A percentile compares a stretch with the other conserved stretches of the same genome.
Evolutionary conservation across 2,113 vertebrate genomes (phyloP).

Genomic region (Leptosomus discolor): DNA sequence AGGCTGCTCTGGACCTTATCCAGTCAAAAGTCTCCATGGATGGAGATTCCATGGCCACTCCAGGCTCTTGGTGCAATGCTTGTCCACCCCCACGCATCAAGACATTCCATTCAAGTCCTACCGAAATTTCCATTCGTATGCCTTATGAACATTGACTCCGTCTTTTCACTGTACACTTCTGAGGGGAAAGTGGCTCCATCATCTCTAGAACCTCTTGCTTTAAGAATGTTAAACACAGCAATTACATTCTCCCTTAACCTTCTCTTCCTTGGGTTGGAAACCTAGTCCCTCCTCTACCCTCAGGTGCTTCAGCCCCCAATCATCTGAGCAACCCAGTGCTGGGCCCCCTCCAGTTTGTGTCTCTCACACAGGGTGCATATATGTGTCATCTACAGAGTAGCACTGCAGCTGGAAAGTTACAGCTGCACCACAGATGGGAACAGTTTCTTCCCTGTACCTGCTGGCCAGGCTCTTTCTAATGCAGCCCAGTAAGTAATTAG

Average conservation of each 20-base stretch:
- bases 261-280: neutral
- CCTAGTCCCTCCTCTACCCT: no score
- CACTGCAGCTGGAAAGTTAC: neutral
- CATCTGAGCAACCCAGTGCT: accelerated
- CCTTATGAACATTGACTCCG: neutral
- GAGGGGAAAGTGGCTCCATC: neutral
- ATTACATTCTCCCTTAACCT: neutral
- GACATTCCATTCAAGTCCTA: neutral
- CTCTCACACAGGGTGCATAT: accelerated
- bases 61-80: accelerated
- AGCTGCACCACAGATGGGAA: neutral
- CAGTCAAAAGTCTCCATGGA: neutral
- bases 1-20: neutral
- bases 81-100: neutral
- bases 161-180: neutral
- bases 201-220: neutral
- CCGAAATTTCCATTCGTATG: neutral
- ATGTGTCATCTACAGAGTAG: neutral
- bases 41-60: neutral
- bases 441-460: accelerated
- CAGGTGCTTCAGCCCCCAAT: accelerated
- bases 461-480: neutral
- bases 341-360: accelerated
- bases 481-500: accelerated
- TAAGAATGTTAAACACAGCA: neutral